Conservation (phyloP, 1,140 invertebrate genomes). For the Lamellibrachia luymesi region DNA sequence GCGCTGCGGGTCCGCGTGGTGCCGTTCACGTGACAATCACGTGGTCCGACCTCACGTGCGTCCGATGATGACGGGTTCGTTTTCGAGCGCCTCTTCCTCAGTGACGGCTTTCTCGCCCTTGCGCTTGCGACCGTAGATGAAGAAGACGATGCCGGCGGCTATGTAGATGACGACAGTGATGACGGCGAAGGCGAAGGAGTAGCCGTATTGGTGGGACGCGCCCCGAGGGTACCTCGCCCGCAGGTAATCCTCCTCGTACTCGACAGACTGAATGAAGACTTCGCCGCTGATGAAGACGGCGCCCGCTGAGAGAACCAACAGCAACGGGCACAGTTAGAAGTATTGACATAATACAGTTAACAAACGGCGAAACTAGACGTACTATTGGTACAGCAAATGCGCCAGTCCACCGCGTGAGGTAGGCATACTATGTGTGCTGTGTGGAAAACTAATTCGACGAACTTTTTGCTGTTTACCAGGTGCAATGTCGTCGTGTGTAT, state of each 20-base stretch:
- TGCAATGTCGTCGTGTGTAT: background rate
- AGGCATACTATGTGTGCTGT: background rate
- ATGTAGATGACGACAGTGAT: conserved; percentile 74
- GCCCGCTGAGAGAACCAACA: conserved; percentile 59
- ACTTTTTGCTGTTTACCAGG: background rate
- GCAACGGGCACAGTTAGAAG: background rate
- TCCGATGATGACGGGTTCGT: conserved; percentile 80
- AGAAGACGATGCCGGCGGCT: conserved; percentile 70
- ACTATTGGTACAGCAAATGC: background rate
- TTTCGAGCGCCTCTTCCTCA: conserved; percentile 75
- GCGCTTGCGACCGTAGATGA: conserved; percentile 70
- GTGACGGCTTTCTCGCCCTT: conserved; percentile 72
- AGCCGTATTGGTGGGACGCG: conserved; percentile 66
- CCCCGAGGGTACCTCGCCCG: conserved; percentile 69
- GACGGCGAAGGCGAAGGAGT: conserved; percentile 78
- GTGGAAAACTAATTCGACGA: background rate
- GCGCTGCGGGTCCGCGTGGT: background rate
- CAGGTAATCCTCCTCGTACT: conserved; percentile 69
- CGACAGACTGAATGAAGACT: conserved; percentile 71
- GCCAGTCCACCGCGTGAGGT: no score
- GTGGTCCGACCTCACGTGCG: conserved; percentile 54
- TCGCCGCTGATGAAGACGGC: conserved; percentile 77
- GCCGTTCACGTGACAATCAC: background rate
- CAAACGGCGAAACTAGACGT: background rate
- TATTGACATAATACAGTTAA: background rate